phyloP scores from a whole-genome alignment of 2,888 invertebrate species.

The Megaustenia siamemsis region DNA sequence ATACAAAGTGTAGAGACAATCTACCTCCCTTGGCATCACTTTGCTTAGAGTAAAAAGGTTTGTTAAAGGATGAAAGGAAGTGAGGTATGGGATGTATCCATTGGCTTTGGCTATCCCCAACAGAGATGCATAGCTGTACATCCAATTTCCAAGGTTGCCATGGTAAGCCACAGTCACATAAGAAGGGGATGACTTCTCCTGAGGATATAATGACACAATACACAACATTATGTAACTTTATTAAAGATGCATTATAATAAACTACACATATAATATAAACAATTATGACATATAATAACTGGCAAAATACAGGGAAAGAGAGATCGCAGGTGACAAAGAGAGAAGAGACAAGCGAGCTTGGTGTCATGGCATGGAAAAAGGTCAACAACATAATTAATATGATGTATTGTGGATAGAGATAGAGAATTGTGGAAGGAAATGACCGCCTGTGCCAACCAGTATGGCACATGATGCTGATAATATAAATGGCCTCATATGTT shows the following conservation, averaged over 20 bases:
- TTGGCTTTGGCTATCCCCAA: slow-evolving; percentile 48
- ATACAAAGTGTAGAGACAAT: slow-evolving; percentile 39
- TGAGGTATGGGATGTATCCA: slow-evolving; percentile 45
- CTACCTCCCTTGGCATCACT: neutral
- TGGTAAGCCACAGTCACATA: slow-evolving; percentile 44
- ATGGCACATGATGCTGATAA: no score
- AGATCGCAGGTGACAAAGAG: no score
- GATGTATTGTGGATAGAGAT: no score
- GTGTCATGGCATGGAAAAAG: no score
- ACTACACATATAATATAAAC: no score
- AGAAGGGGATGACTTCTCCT: slow-evolving; percentile 29
- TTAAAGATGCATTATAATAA: neutral
- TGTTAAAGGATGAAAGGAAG: slow-evolving; percentile 33
- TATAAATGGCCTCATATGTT: no score
- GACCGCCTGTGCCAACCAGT: no score
- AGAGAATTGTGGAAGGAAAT: no score
- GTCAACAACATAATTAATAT: no score
- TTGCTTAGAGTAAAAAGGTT: slow-evolving; percentile 25
- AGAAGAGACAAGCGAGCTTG: no score
- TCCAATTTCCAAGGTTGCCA: slow-evolving; percentile 50
- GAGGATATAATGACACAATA: neutral
- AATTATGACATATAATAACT: no score
- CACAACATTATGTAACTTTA: neutral
- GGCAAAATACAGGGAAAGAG: no score
- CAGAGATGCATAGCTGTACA: slow-evolving; percentile 45